Conservation (phyloP, 1,140 invertebrate genomes). For the Pseudomyrmex concolor region DNA sequence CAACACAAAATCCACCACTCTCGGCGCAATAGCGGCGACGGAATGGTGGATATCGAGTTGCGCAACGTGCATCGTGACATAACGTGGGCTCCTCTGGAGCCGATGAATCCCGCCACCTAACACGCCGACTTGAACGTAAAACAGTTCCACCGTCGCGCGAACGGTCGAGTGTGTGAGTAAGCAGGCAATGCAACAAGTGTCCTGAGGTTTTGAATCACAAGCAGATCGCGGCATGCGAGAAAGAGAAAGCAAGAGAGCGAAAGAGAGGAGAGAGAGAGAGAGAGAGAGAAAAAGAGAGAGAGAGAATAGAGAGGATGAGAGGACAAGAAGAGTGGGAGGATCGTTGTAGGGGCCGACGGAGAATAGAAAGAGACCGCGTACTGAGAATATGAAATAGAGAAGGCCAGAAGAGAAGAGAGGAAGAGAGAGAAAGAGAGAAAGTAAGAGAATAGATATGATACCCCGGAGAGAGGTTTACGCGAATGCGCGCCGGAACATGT, state of each 20-base stretch:
- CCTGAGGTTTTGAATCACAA: constrained; percentile 86
- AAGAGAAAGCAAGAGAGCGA: constrained; percentile 70
- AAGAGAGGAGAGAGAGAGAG: constrained; percentile 68
- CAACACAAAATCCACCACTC: constrained; percentile 38
- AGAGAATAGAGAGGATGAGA: constrained; percentile 63
- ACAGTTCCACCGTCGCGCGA: constrained; percentile 67
- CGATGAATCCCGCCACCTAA: constrained; percentile 77
- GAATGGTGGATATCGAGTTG: constrained; percentile 39
- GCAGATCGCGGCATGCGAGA: constrained; percentile 82
- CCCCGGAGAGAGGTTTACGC: constrained; percentile 80
- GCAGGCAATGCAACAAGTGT: constrained; percentile 85
- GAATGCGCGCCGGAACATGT: constrained; percentile 80
- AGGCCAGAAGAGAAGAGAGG: background rate
- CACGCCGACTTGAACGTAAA: constrained; percentile 78
- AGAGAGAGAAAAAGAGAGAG: constrained; percentile 51
- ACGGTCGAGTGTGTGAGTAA: constrained; percentile 77
- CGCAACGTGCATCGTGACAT: constrained; percentile 41
- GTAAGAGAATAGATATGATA: constrained; percentile 76
- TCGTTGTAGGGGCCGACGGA: constrained; percentile 61
- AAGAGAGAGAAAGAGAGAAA: constrained; percentile 42
- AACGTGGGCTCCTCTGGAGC: constrained; percentile 53
- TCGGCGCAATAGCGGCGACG: background rate
- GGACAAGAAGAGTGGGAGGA: constrained; percentile 54
- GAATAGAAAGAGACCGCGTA: constrained; percentile 67
- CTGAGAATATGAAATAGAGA: constrained; percentile 47